Conservation (phyloP, 2,797 vertebrate species). For the Enteromius viviparus region DNA sequence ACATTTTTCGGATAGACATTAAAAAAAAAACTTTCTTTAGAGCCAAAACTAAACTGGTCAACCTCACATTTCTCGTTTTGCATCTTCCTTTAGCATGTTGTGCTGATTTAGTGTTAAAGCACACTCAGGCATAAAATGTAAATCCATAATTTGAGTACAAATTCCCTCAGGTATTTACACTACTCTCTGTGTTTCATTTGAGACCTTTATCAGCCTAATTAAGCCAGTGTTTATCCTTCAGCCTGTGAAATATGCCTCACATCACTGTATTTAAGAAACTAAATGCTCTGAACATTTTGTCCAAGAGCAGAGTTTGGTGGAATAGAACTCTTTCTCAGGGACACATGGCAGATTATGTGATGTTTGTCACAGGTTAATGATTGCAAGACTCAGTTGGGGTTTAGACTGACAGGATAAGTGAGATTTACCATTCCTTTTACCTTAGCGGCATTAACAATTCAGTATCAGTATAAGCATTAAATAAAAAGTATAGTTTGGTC, state of each 20-base stretch:
- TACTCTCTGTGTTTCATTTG: not conserved
- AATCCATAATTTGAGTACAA: not conserved
- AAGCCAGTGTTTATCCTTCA: not conserved
- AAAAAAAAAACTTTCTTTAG: not conserved
- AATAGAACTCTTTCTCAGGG: constrained; percentile 5
- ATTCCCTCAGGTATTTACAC: not conserved
- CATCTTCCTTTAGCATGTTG: not conserved
- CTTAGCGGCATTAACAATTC: not conserved
- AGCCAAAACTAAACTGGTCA: not conserved
- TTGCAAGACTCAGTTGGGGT: not conserved
- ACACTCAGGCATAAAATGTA: constrained; percentile 4
- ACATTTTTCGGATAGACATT: not conserved
- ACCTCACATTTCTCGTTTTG: not conserved
- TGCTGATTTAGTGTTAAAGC: not conserved
- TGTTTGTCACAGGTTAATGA: constrained; percentile 4
- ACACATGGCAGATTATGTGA: constrained; percentile 43
- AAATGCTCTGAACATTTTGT: not conserved
- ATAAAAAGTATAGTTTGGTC: not conserved
- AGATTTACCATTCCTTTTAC: not conserved
- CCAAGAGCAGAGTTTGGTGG: not conserved
- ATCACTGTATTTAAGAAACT: not conserved
- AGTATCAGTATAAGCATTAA: not conserved
- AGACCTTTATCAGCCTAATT: constrained; percentile 18
- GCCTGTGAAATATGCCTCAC: not conserved
- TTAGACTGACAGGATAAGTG: not conserved